phyloP scores from a whole-genome alignment of 1,140 invertebrate species.

The Tachypleus tridentatus region DNA sequence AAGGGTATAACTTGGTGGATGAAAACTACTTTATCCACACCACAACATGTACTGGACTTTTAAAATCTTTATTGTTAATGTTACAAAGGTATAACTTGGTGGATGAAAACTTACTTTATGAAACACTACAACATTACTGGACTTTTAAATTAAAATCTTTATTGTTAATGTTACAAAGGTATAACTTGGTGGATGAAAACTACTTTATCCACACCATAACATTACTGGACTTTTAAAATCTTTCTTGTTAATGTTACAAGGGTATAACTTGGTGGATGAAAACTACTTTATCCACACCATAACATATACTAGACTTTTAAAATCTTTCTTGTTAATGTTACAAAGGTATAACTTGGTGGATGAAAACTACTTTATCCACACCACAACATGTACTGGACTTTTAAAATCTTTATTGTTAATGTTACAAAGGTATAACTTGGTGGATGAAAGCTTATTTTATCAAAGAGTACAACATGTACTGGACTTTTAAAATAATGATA shows the following conservation, averaged over 20 bases:
- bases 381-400: neutral
- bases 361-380: too few relatives aligned
- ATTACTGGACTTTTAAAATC: constrained; percentile 10
- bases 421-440: neutral
- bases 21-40: too few relatives aligned
- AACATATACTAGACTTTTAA: constrained; percentile 12
- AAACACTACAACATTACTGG: constrained; percentile 12
- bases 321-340: neutral
- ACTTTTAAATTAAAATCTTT: neutral
- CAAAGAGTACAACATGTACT: too few relatives aligned
- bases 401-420: constrained; percentile 12
- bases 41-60: constrained; percentile 9
- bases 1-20: neutral
- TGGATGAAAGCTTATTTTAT: too few relatives aligned
- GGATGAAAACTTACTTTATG: too few relatives aligned
- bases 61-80: constrained; percentile 39
- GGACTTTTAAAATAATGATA: too few relatives aligned
- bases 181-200: neutral
- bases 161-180: constrained; percentile 2
- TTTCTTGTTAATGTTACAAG: constrained; percentile 45
- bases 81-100: constrained; percentile 40
- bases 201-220: too few relatives aligned
- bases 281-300: too few relatives aligned
- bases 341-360: neutral
- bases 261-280: constrained; percentile 31